phyloP scores from a whole-genome alignment of 2,888 invertebrate species.

The Drosophila trichaetosa region DNA sequence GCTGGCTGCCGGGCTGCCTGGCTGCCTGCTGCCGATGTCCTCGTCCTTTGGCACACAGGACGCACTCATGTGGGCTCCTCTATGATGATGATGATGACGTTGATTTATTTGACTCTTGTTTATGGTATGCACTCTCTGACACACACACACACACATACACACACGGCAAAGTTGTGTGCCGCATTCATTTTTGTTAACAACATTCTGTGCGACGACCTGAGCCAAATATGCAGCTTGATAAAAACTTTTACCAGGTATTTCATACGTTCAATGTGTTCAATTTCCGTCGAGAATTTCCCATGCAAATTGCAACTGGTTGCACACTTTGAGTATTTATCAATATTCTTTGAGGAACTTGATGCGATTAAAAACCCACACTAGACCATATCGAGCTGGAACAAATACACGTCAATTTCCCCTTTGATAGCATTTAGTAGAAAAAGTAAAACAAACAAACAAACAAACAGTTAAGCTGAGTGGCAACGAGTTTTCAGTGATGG shows the following conservation, averaged over 20 bases:
- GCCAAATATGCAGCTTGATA: slow-evolving; percentile 25
- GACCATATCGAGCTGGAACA: background rate
- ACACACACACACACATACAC: slow-evolving; percentile 15
- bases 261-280: slow-evolving; percentile 34
- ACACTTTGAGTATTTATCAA: slow-evolving; percentile 23
- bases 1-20: slow-evolving; percentile 16
- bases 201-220: slow-evolving; percentile 26
- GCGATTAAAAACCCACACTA: slow-evolving; percentile 3
- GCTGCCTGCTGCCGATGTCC: slow-evolving; percentile 28
- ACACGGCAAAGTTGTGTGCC: slow-evolving; percentile 47
- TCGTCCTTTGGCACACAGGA: slow-evolving; percentile 40
- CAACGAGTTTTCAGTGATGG: background rate
- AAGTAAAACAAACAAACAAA: background rate
- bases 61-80: slow-evolving; percentile 44
- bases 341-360: slow-evolving; percentile 4
- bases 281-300: slow-evolving; percentile 23
- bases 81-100: slow-evolving; percentile 66
- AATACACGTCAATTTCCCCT: background rate
- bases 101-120: slow-evolving; percentile 72
- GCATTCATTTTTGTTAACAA: slow-evolving; percentile 47
- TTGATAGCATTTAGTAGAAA: background rate
- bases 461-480: background rate
- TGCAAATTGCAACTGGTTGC: slow-evolving; percentile 33
- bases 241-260: slow-evolving; percentile 35
- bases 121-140: slow-evolving; percentile 59